Conservation (phyloP, 2,888 invertebrate genomes). For the Caenorhabditis doughertyi region DNA sequence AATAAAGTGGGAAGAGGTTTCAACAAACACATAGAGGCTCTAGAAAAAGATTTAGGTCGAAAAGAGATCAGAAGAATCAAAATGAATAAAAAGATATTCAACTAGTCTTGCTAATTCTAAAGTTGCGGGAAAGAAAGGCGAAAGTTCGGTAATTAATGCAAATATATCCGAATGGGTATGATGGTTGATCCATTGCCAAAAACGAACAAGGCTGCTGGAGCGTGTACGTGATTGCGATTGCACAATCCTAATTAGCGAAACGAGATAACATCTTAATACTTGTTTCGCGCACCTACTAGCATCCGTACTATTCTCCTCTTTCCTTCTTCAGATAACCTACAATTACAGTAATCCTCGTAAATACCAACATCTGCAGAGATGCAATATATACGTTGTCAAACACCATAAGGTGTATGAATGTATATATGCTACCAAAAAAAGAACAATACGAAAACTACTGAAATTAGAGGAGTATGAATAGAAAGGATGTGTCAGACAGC, state of each 20-base stretch:
- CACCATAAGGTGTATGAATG: conserved; percentile 38
- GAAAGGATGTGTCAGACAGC: conserved; percentile 18
- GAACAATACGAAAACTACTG: conserved; percentile 39
- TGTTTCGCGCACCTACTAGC: conserved; percentile 51
- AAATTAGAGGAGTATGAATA: conserved; percentile 51
- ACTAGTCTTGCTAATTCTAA: conserved; percentile 33
- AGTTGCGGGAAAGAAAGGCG: conserved; percentile 11
- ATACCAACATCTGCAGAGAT: conserved; percentile 37
- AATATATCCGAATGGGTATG: conserved; percentile 16
- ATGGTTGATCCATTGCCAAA: conserved; percentile 16
- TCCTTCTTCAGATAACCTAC: conserved; percentile 3
- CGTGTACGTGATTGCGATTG: conserved; percentile 38
- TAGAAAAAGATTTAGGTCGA: conserved; percentile 6
- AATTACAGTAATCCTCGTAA: conserved; percentile 56
- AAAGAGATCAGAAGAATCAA: neutral
- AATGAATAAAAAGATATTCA: conserved; percentile 17
- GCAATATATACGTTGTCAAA: neutral
- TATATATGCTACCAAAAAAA: neutral
- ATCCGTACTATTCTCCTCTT: neutral
- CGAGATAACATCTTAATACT: conserved; percentile 30
- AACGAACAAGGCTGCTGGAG: conserved; percentile 18
- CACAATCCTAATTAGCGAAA: conserved; percentile 58
- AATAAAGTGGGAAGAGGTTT: conserved; percentile 8
- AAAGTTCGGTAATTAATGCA: conserved; percentile 48
- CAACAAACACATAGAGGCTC: conserved; percentile 1